Evolutionary conservation across 2,888 invertebrate species (phyloP).

Genomic region (Ectobius pallidus): DNA sequence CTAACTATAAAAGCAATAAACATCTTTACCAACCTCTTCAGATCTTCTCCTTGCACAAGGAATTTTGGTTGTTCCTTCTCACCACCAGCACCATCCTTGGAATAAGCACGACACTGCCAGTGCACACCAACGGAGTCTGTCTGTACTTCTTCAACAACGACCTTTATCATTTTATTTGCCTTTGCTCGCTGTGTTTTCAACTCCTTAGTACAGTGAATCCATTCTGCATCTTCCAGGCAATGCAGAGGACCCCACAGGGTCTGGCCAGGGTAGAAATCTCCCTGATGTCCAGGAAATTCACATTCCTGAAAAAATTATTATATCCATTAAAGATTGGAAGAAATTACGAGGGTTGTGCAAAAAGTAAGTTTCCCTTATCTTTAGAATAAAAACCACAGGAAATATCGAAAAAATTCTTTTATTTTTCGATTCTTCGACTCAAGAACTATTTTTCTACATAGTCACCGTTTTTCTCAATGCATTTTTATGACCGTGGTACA

Average conservation of each 20-base stretch:
- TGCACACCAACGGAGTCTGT: conserved; percentile 82
- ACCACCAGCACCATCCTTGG: conserved; percentile 61
- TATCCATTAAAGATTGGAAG: no score
- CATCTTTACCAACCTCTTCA: conserved; percentile 71
- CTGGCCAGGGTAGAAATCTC: conserved; percentile 74
- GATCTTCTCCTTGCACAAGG: conserved; percentile 74
- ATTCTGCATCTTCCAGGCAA: conserved; percentile 77
- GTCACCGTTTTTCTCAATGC: no score
- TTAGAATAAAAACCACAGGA: no score
- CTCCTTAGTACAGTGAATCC: conserved; percentile 78
- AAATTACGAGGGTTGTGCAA: no score
- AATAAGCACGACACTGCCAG: conserved; percentile 81
- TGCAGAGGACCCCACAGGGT: conserved; percentile 75
- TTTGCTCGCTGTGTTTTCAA: conserved; percentile 63
- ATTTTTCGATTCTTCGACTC: no score
- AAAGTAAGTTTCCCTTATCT: no score
- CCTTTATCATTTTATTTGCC: conserved; percentile 55
- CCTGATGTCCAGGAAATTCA: conserved; percentile 60
- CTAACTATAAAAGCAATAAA: no score
- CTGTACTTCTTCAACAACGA: conserved; percentile 80
- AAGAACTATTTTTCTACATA: no score
- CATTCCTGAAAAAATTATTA: conserved; percentile 61
- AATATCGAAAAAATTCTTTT: no score
- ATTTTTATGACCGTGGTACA: no score
- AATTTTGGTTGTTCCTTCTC: conserved; percentile 71